Conservation (phyloP, 2,113 vertebrate species). For the Amblyopsis rosae region DNA sequence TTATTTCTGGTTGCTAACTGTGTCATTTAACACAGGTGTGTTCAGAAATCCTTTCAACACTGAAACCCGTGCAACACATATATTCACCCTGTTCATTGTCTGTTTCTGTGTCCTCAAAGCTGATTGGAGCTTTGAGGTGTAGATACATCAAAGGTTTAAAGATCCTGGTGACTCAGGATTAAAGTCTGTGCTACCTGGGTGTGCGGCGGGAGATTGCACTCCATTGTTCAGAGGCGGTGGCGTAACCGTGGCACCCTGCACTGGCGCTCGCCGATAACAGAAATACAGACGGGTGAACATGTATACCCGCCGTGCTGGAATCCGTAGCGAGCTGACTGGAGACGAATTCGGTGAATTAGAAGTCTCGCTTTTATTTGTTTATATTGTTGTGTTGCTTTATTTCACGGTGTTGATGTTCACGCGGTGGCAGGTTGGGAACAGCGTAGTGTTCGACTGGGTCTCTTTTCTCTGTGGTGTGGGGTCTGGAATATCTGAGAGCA, state of each 20-base stretch:
- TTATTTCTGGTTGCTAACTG: background rate
- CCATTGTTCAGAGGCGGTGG: constrained; percentile 61
- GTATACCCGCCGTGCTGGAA: constrained; percentile 27
- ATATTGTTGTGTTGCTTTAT: constrained; percentile 3
- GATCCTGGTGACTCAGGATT: constrained; percentile 36
- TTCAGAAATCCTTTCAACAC: background rate
- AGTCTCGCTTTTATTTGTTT: constrained; percentile 8
- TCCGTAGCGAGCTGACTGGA: constrained; percentile 31
- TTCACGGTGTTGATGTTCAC: constrained; percentile 36
- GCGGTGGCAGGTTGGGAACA: constrained; percentile 22
- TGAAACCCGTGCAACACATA: background rate
- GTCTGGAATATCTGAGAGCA: constrained; percentile 29
- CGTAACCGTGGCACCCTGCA: constrained; percentile 24
- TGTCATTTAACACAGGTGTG: background rate
- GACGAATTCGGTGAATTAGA: constrained; percentile 49
- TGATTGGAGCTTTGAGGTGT: constrained; percentile 41
- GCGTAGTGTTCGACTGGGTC: constrained; percentile 45
- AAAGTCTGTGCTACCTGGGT: constrained; percentile 21
- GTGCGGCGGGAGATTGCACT: constrained; percentile 52
- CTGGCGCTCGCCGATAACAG: constrained; percentile 44
- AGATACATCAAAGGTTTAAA: constrained; percentile 58
- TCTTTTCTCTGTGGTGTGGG: constrained; percentile 45
- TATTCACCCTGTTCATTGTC: too few species aligned
- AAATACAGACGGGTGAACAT: constrained; percentile 59
- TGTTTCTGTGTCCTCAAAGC: too few species aligned